Conservation (phyloP, 2,797 vertebrate genomes). For the Otus scops region DNA sequence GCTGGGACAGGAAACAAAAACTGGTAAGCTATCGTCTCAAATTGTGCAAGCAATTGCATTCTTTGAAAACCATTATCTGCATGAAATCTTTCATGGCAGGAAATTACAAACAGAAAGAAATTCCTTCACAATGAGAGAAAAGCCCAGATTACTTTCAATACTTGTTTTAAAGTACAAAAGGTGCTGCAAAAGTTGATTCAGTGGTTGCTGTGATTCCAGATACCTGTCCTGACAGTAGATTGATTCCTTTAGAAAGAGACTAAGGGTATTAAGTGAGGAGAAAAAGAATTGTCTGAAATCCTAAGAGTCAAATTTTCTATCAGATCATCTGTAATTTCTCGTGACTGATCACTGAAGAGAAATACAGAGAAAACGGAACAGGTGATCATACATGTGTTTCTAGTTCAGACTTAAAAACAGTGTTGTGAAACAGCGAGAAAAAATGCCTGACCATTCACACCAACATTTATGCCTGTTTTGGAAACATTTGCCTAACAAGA, state of each 20-base stretch:
- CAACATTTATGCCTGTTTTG: background rate
- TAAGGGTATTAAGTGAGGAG: background rate
- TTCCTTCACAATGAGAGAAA: conserved; percentile 26
- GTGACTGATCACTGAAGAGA: background rate
- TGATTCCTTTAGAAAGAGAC: background rate
- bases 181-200: background rate
- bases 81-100: conserved; percentile 38
- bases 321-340: background rate
- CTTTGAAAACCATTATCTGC: conserved; percentile 61
- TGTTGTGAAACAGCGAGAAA: background rate
- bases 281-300: background rate
- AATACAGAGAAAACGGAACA: background rate
- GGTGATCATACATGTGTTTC: background rate
- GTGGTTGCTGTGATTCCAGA: background rate
- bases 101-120: conserved; percentile 61
- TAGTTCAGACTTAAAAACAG: background rate
- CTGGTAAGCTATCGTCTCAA: background rate
- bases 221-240: background rate
- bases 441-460: background rate
- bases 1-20: conserved; percentile 22
- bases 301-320: background rate
- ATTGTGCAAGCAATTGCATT: conserved; percentile 34
- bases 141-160: background rate
- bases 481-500: background rate
- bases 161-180: background rate